Evolutionary conservation across 2,888 invertebrate genomes (phyloP).

Genomic region (Elysia crispata): DNA sequence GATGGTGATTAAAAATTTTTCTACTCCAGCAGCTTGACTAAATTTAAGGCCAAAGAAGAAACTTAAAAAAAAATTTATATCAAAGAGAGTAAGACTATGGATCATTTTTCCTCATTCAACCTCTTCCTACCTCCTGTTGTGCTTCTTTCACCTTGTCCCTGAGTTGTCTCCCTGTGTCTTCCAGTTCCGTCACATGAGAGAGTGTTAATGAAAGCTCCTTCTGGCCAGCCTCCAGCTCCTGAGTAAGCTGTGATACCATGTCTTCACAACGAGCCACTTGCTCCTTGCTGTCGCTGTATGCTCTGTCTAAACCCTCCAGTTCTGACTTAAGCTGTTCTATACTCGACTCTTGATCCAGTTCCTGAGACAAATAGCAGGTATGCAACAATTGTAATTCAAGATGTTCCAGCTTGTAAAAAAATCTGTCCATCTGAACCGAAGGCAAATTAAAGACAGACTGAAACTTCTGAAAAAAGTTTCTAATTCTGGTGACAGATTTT

Average conservation of each 20-base stretch:
- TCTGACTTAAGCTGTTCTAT: slow-evolving; percentile 68
- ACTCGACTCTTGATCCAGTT: slow-evolving; percentile 67
- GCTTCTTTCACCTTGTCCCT: slow-evolving; percentile 66
- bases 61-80: background rate
- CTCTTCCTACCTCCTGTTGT: slow-evolving; percentile 66
- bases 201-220: slow-evolving; percentile 69
- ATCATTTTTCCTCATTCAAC: no score
- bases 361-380: no score
- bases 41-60: background rate
- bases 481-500: no score
- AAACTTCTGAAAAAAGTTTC: no score
- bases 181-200: slow-evolving; percentile 64
- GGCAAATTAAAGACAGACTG: no score
- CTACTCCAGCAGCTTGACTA: no score
- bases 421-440: no score
- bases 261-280: slow-evolving; percentile 72
- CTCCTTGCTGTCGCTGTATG: slow-evolving; percentile 67
- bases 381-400: no score
- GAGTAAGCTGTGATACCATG: slow-evolving; percentile 73
- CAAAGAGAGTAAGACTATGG: no score
- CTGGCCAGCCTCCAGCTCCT: slow-evolving; percentile 70
- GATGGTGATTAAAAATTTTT: no score
- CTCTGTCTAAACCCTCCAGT: slow-evolving; percentile 67
- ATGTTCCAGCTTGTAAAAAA: no score
- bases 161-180: slow-evolving; percentile 66